Evolutionary conservation across 2,113 vertebrate genomes (phyloP).

Genomic region (Dromaius novaehollandiae): DNA sequence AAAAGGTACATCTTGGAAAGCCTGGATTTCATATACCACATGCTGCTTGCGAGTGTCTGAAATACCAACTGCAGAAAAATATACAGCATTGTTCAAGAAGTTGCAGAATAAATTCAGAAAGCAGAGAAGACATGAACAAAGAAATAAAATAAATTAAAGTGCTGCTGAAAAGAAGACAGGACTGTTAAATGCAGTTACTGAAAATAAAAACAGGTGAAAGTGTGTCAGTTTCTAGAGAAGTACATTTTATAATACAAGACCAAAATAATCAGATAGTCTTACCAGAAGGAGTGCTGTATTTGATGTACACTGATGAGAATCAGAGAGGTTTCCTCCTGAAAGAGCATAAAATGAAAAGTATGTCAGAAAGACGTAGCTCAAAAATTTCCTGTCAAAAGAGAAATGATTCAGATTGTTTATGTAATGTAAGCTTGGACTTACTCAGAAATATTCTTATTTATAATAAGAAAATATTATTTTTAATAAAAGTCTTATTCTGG

Average conservation of each 20-base stretch:
- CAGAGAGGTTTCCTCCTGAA: conserved; percentile 18
- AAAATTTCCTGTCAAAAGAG: neutral
- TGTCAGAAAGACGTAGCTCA: neutral
- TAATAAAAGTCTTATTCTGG: neutral
- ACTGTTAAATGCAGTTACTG: conserved; percentile 3
- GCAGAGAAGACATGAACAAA: conserved; percentile 2
- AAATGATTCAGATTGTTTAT: conserved; percentile 7
- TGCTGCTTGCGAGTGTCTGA: neutral
- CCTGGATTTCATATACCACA: neutral
- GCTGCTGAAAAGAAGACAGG: neutral
- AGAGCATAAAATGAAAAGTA: conserved; percentile 16
- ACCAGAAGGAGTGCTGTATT: neutral
- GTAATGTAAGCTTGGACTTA: neutral
- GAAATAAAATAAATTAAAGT: neutral
- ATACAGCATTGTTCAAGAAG: neutral
- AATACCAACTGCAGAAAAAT: neutral
- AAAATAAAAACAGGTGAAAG: neutral
- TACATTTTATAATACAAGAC: neutral
- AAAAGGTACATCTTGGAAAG: neutral
- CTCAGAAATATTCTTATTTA: neutral
- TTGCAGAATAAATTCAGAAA: neutral
- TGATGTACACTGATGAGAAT: neutral
- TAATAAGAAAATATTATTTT: neutral
- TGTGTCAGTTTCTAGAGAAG: neutral
- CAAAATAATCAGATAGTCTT: conserved; percentile 35